phyloP scores from a whole-genome alignment of 2,797 vertebrate species.

The Coilia nasus region DNA sequence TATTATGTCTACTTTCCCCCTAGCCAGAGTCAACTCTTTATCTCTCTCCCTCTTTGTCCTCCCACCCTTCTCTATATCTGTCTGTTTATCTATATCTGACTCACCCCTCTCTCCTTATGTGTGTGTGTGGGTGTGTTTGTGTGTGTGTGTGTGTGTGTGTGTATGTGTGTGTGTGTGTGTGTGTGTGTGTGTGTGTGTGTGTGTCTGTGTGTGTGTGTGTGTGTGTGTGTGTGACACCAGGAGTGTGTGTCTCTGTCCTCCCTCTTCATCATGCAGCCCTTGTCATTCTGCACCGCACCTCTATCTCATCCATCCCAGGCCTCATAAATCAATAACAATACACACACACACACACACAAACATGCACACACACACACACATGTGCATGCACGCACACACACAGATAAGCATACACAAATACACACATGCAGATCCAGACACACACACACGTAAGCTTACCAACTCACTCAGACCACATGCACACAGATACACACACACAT shows the following conservation, averaged over 20 bases:
- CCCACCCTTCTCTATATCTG: too few species aligned
- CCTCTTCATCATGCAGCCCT: constrained; percentile 48
- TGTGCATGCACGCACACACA: too few species aligned
- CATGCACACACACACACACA: too few species aligned
- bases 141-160: too few species aligned
- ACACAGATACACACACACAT: constrained; percentile 50
- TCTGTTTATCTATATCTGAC: too few species aligned
- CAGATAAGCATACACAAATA: background rate
- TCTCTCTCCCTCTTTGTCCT: too few species aligned
- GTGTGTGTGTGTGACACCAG: background rate
- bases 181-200: background rate
- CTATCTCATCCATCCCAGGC: background rate
- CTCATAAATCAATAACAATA: background rate
- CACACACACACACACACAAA: background rate
- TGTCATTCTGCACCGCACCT: constrained; percentile 57
- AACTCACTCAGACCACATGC: background rate
- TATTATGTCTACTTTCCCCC: too few species aligned
- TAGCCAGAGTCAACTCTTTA: too few species aligned
- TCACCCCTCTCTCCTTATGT: too few species aligned
- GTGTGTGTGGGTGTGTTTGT: too few species aligned
- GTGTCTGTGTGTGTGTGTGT: constrained; percentile 14
- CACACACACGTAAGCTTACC: background rate
- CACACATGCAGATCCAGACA: background rate
- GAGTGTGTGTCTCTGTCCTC: background rate
- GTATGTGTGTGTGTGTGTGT: background rate